Evolutionary conservation across 2,113 vertebrate species (phyloP), one percentile per base, ranked within the genome.

Genomic region (Gymnorhina tibicen): DNA sequence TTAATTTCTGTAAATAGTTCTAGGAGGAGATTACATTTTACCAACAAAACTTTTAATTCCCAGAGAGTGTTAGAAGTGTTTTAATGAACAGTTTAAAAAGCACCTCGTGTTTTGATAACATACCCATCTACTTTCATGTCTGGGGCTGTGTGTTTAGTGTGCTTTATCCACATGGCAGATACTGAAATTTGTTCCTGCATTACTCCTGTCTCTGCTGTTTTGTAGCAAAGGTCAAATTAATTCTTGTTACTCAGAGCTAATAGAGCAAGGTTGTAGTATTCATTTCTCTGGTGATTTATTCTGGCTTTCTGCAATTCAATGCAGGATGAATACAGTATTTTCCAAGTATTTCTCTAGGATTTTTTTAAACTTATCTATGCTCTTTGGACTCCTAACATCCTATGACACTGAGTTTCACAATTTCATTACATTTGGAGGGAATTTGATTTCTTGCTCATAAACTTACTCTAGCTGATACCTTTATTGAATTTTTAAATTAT

Each of bases 401-500:
- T 10, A 7, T 78, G 26, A 8, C 50, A 82, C 4, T 15, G n/a
- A 42, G 24, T 68, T 92, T 44, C 30, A 60, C 11, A 28, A 24
- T 72, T 78, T 16, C 33, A 9, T 84, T 89, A 30, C 10, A 14
- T 60, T 56, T 76, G 6, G 8, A 30, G 4, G 5, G 3, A 16
- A 41, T 50, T 56, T 87, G 13, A 20, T 77, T 66, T 78, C 11
- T 47, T 80, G 6, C 32, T 78, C 3, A 75, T 53, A 69, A 69
- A n/a, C 21, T 59, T 75, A 33, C 1, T 28, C 10, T n/a, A 26
- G n/a, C 18, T 63, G 50, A 46, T 78, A 50, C 3, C 3, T 93
- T 53, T 55, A 62, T 15, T 79, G 30, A 3, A 16, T 74, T 59
- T 63, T 79, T 59, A 2, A 33, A 44, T 0, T 0, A 4, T 81